Percentiles rank a stretch among this genome's conserved stretches.
Evolutionary conservation across 2,888 invertebrate genomes (phyloP).

Genomic region (Thymelicus acteon): DNA sequence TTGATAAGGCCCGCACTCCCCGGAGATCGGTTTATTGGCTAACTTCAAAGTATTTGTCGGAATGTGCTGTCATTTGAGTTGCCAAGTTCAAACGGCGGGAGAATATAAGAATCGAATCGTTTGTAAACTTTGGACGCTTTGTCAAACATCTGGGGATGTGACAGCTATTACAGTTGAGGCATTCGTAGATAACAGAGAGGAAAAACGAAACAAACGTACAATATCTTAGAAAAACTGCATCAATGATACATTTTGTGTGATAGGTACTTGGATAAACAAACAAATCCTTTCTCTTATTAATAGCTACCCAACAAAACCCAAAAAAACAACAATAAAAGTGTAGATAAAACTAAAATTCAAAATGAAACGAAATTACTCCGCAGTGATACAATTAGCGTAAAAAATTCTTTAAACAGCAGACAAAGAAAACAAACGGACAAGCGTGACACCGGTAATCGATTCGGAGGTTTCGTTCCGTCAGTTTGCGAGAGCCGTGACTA

Average conservation of each 20-base stretch:
- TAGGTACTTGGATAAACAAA: no score
- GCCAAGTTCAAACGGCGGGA: background rate
- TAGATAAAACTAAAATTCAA: constrained; percentile 25
- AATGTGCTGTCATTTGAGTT: constrained; percentile 21
- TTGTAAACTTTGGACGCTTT: constrained; percentile 18
- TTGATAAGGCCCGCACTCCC: constrained; percentile 69
- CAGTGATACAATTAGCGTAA: constrained; percentile 44
- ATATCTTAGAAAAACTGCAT: no score
- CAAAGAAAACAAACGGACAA: constrained; percentile 51
- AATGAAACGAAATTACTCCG: constrained; percentile 33
- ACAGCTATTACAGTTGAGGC: background rate
- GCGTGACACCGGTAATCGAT: constrained; percentile 54
- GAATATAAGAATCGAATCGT: constrained; percentile 16
- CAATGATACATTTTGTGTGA: no score
- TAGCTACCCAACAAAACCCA: no score
- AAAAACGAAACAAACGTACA: no score
- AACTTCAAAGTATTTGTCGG: constrained; percentile 31
- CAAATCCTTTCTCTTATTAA: no score
- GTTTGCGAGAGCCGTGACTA: constrained; percentile 50
- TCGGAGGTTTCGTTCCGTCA: constrained; percentile 52
- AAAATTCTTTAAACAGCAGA: constrained; percentile 47
- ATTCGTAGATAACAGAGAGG: no score
- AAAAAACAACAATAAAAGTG: background rate
- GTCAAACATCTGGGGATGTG: background rate
- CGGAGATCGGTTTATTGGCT: constrained; percentile 47